A percentile compares a stretch with the other conserved stretches of the same genome.
phyloP scores from a whole-genome alignment of 2,888 invertebrate species.

The Chirona hameri region DNA sequence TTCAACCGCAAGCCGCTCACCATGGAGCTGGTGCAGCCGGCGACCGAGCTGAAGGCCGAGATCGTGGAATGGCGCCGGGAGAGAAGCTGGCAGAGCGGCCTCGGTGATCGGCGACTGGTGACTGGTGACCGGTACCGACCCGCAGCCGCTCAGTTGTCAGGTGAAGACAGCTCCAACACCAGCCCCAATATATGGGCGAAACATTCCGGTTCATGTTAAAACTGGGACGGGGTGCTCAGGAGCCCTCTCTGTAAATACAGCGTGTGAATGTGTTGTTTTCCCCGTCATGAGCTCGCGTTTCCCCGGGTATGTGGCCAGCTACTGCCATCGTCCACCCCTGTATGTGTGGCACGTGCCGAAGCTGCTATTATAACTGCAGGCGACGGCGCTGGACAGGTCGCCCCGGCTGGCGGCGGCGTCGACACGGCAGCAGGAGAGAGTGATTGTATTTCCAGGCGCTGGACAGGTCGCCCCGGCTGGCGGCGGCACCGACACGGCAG shows the following conservation, averaged over 20 bases:
- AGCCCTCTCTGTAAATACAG: background rate
- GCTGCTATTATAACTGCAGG: too few species aligned
- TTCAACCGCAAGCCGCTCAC: constrained; percentile 90
- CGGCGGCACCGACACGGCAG: background rate
- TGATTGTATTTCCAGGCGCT: too few species aligned
- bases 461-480: too few species aligned
- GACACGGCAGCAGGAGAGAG: too few species aligned
- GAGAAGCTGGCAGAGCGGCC: constrained; percentile 42
- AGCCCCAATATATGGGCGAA: background rate
- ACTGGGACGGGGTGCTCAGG: background rate
- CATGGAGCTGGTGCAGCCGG: constrained; percentile 85
- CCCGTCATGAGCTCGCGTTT: too few species aligned
- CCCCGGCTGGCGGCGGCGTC: too few species aligned
- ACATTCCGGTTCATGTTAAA: background rate
- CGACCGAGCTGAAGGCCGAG: constrained; percentile 68
- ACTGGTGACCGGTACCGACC: background rate
- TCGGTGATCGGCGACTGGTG: background rate
- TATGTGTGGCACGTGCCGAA: too few species aligned
- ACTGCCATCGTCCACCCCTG: too few species aligned
- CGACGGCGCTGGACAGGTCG: too few species aligned
- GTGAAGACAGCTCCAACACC: background rate
- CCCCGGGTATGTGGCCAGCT: too few species aligned
- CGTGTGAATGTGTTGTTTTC: too few species aligned
- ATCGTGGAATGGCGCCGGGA: constrained; percentile 76
- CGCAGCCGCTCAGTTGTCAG: background rate